Evolutionary conservation across 1,140 invertebrate genomes (phyloP), one percentile per base, ranked within the genome.

Genomic region (Bombus vancouverensis): DNA sequence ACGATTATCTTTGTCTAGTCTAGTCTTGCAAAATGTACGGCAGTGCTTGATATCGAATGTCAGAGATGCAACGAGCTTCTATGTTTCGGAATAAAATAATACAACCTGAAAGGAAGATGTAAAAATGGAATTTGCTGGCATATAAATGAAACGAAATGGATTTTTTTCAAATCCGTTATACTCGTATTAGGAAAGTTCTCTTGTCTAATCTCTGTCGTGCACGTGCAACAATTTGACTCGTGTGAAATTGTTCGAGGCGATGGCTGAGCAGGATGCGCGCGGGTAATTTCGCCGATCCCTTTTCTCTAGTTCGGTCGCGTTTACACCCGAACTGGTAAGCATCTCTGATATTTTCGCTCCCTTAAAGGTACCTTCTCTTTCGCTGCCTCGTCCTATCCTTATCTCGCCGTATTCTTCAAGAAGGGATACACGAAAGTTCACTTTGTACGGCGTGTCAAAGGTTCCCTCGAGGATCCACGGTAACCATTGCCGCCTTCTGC

Each of bases 371-470:
- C 75, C 78, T 25, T 68, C 81, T 79, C 75, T 42, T 71, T 76
- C 83, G 18, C 74, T 78, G 34, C 70, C 73, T 87, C 82, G 59
- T 76, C 88, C 75, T 84, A 68, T 87, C 83, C 83, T 68, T 79
- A 85, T 86, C 88, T 90, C 91, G 81, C 78, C 83, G 82, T 88
- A 76, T 79, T 65, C 82, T 70, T 81, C 65, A 59, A 42, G 59
- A 82, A 88, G 84, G 34, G 83, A 73, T 90, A 94, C 93, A 94
- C 88, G 94, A 94, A 94, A 93, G 90, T 94, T 93, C 92, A 94
- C 93, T 94, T 93, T 92, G 89, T 91, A 88, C 87, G 88, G 90
- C 88, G 91, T 94, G 91, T 93, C 93, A 92, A 93, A 93, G 91
- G 92, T 90, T 89, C 71, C 32, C 75, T 32, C 39, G 71, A 44